Base-by-base conservation (phyloP, 1,140 invertebrate genomes). In the Trichomalopsis sarcophagae region DNA sequence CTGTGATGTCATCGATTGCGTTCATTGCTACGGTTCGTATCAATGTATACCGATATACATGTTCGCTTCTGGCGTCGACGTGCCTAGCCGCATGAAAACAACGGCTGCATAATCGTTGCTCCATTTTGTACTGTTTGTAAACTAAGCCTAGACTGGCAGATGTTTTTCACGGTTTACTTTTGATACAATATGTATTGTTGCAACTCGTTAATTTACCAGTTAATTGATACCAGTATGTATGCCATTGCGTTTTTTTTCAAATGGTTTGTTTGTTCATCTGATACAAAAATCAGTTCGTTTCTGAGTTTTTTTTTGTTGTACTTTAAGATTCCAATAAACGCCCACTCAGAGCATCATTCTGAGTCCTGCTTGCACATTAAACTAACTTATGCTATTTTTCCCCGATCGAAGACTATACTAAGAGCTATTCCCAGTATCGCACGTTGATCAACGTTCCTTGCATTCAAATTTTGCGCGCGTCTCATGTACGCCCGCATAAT, bases 51-150 rank as follows among this genome's bases (percentile, higher is more conserved):
- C 23, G 44, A 62, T n/a, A n/a, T 47, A 62, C 14, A 40, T 66
- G 40, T n/a, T 11, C 6, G 9, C 3, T 36, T 17, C 23, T 62
- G 7, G 17, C 9, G 73, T 73, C 14, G 33, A 75, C 33, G 21
- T 40, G 13, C 33, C 74, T 9, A 75, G 36, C 17, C 11, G 5
- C 27, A 62, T 3, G 21, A 78, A 82, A 66, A 50, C 75, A 75
- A 75, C 30, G 13, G 62, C 81, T 62, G 3, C 23, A 74, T 14
- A 74, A 36, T 66, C 27, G 27, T 33, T 78, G 76, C 27, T 62
- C 76, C 17, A 66, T 21, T 78, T 78, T 78, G 40, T 44, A 17
- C 47, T 82, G 69, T 76, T 82, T 82, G 44, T 40, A 76, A 82
- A 82, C 40, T 66, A 62, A 62, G 11, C 6, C 7, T 62, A 62